Percentiles rank a stretch among this genome's conserved stretches.
Conservation (phyloP, 2,113 vertebrate genomes). For the Prolemur simus region DNA sequence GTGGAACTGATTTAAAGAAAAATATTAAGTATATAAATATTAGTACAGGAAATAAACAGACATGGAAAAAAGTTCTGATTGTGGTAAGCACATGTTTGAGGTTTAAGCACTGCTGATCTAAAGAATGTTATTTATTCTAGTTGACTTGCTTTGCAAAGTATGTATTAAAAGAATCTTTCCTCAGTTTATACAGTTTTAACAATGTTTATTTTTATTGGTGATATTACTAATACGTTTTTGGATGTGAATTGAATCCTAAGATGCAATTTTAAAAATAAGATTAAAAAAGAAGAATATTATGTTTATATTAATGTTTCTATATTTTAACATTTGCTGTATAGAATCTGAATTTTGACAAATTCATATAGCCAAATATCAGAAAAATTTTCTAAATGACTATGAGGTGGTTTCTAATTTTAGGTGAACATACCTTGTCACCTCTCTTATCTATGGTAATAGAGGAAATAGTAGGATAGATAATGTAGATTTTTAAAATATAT, state of each 20-base stretch:
- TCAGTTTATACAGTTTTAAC: not conserved
- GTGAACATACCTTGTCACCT: not conserved
- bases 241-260: not conserved
- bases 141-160: not conserved
- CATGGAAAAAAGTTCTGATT: not conserved
- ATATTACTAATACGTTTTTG: not conserved
- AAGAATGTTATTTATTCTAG: not conserved
- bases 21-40: not conserved
- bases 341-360: constrained; percentile 35
- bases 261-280: not conserved
- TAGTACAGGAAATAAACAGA: not conserved
- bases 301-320: not conserved
- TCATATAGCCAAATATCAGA: not conserved
- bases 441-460: not conserved
- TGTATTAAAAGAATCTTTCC: constrained; percentile 16
- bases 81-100: not conserved
- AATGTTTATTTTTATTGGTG: not conserved
- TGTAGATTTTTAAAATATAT: not conserved
- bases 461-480: not conserved
- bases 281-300: not conserved
- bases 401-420: constrained; percentile 6
- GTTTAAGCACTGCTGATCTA: not conserved
- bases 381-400: constrained; percentile 25
- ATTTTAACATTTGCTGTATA: constrained; percentile 11
- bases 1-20: not conserved